Percentiles rank a stretch among this genome's conserved stretches.
Conservation (phyloP, 2,888 invertebrate genomes). For the Conchocele bisecta region DNA sequence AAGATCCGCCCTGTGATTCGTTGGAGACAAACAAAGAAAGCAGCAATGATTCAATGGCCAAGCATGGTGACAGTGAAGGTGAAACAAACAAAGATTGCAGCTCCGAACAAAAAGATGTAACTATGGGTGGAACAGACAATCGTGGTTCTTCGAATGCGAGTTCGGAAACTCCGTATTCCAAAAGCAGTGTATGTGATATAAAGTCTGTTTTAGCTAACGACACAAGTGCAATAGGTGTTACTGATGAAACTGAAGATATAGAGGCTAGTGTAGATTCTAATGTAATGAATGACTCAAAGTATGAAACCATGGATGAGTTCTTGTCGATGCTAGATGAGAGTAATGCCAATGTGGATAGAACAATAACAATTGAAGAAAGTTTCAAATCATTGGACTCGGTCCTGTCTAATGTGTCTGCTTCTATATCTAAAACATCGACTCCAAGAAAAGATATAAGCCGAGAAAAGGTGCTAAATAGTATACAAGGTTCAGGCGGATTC, state of each 20-base stretch:
- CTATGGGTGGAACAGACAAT: conserved; percentile 4
- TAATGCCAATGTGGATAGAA: conserved; percentile 65
- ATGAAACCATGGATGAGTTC: conserved; percentile 69
- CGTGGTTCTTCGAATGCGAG: conserved; percentile 2
- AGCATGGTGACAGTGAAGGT: neutral
- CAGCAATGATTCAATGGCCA: neutral
- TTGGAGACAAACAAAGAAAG: neutral
- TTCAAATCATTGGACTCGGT: conserved; percentile 61
- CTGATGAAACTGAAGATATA: neutral
- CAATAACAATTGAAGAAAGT: conserved; percentile 64
- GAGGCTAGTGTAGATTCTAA: conserved; percentile 1
- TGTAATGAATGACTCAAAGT: conserved; percentile 24
- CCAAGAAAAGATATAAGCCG: conserved; percentile 46
- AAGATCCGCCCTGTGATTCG: conserved; percentile 81
- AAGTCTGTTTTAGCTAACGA: neutral
- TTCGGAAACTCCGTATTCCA: neutral
- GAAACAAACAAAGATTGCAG: neutral
- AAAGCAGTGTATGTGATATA: conserved; percentile 33
- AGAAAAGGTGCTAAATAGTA: too few species aligned
- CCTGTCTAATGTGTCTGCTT: conserved; percentile 46
- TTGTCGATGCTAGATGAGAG: conserved; percentile 70
- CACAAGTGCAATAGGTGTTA: conserved; percentile 41
- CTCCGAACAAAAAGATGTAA: neutral
- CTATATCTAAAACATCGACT: conserved; percentile 53
- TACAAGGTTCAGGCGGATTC: too few species aligned